Base-by-base conservation (phyloP, 64 coral and sea anemone genomes). In the Acropora tenuis region DNA sequence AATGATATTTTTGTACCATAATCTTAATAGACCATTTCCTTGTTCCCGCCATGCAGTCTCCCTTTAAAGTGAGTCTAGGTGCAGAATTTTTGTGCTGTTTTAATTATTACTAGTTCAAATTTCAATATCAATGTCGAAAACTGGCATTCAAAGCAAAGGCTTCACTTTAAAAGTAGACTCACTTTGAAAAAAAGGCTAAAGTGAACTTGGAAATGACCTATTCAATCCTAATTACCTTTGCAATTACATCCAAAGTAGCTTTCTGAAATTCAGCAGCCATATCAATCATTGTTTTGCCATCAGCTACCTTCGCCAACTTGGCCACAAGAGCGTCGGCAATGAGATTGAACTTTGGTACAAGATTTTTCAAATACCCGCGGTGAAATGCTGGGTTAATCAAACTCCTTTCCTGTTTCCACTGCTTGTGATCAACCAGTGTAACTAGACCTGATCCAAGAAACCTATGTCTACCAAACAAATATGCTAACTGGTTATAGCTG, bases 321-420 rank as follows among this genome's bases (percentile, higher is more conserved):
- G 76, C 74, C 5, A 95, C 1, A 47, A 91, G 59, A n/a, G 53
- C 8, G 19, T 91, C 73, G 16, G 80, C 76, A 10, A 86, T n/a
- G 48, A 15, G 48, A 59, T 95, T 95, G 73, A 95, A 95, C 47
- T 77, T 44, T 18, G 69, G 50, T 15, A 95, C 59, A 3, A 95
- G 55, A 58, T 81, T 76, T 60, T 87, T 87, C 1, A 87, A 59
- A 43, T 79, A 80, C 6, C 47, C 48, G 13, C 48, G 48, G 17
- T 90, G 93, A 87, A 95, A 95, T 46, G 93, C 88, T 49, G 80
- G 88, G 47, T 79, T 74, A 20, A 95, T 1, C 12, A 53, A 52
- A 7, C 13, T 47, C 75, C 80, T 41, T 53, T 87, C 57, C 12
- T 6, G 68, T 5, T 42, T 73, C 93, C 93, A 95, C 8, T 11